These are phyloP conservation scores for Pseudorasbora parva DNA, from an alignment of 2,113 vertebrate species.

Conservation along the genomic window DNA sequence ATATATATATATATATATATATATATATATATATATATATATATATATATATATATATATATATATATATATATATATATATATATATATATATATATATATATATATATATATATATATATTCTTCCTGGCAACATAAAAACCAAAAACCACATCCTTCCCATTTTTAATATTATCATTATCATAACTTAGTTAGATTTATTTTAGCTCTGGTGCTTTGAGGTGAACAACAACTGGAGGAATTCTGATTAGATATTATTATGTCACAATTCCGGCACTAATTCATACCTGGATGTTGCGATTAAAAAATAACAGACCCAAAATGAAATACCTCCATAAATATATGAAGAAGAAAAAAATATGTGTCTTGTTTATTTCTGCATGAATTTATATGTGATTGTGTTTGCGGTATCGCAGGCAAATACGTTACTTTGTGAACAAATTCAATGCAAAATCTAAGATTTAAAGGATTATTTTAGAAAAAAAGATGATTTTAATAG, in stretches of 20 bases:
- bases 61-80: too few relatives aligned
- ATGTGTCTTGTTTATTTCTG: background rate
- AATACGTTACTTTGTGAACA: background rate
- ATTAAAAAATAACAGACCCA: background rate
- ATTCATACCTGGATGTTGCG: background rate
- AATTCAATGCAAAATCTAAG: background rate
- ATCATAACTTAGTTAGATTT: background rate
- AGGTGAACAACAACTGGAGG: conserved; percentile 3
- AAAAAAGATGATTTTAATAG: conserved; percentile 23
- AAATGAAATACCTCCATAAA: background rate
- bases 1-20: too few relatives aligned
- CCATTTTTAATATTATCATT: background rate
- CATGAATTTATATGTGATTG: background rate
- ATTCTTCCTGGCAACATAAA: background rate
- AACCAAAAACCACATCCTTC: background rate
- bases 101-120: too few relatives aligned
- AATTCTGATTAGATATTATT: background rate
- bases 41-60: too few relatives aligned
- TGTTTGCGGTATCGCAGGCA: background rate
- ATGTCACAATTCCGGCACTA: background rate
- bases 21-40: too few relatives aligned
- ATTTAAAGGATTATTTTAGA: background rate
- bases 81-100: too few relatives aligned
- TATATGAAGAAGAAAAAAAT: background rate
- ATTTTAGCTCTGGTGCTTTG: background rate